Percentiles rank a stretch among this genome's conserved stretches.
Evolutionary conservation across 1,140 invertebrate species (phyloP).

Genomic region (Gryllus bimaculatus): DNA sequence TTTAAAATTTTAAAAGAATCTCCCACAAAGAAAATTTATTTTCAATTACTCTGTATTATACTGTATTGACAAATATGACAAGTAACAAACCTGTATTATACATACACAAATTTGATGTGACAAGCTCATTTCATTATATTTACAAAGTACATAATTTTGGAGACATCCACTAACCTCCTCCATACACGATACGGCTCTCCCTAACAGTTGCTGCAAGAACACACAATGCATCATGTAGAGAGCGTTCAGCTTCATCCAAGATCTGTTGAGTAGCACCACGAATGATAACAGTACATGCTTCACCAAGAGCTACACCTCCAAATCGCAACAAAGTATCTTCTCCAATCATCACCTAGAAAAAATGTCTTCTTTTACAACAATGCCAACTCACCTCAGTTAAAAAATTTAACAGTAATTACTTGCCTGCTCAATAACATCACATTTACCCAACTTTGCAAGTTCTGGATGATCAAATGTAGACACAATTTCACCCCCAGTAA

Average conservation of each 20-base stretch:
- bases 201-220: conserved; percentile 92
- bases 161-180: conserved; percentile 57
- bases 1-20: too few species aligned
- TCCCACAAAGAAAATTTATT: too few species aligned
- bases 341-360: conserved; percentile 79
- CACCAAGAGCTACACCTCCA: conserved; percentile 86
- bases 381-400: too few species aligned
- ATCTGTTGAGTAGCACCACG: conserved; percentile 99
- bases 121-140: too few species aligned
- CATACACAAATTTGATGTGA: too few species aligned
- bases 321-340: conserved; percentile 95
- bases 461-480: conserved; percentile 96
- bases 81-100: too few species aligned
- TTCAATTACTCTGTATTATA: too few species aligned
- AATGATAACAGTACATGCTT: conserved; percentile 95
- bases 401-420: conserved; percentile 13
- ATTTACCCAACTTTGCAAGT: conserved; percentile 83
- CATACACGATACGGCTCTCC: conserved; percentile 83
- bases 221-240: conserved; percentile 96
- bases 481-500: conserved; percentile 96
- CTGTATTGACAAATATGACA: too few species aligned
- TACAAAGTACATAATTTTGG: too few species aligned
- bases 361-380: not conserved
- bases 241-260: conserved; percentile 96
- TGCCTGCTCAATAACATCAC: conserved; percentile 91